These are phyloP conservation scores for Oscheius onirici DNA, from an alignment of 2,888 invertebrate genomes.

Conservation along the genomic window DNA sequence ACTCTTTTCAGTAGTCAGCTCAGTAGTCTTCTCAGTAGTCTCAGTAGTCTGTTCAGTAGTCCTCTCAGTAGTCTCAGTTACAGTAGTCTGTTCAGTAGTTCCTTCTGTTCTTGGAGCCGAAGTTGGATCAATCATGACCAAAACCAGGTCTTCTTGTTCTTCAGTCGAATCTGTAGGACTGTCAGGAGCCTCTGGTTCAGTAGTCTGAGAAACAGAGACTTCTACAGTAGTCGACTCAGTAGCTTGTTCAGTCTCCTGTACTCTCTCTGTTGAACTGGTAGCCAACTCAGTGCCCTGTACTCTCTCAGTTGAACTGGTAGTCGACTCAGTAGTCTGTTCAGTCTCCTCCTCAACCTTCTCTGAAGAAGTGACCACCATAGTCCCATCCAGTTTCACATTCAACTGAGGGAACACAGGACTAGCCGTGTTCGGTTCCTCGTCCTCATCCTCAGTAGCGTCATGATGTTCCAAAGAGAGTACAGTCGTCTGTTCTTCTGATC, in stretches of 20 bases:
- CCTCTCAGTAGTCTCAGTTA: neutral
- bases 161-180: too few species aligned
- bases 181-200: too few species aligned
- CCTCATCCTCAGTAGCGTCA: neutral
- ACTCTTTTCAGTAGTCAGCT: neutral
- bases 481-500: constrained; percentile 6
- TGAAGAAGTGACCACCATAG: neutral
- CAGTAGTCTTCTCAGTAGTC: neutral
- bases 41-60: constrained; percentile 1
- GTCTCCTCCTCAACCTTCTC: neutral
- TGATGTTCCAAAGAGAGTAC: constrained; percentile 5
- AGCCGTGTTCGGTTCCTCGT: neutral
- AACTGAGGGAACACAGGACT: constrained; percentile 3
- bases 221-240: constrained; percentile 2
- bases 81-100: too few species aligned
- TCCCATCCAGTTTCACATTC: neutral
- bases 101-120: too few species aligned
- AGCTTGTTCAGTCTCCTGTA: neutral
- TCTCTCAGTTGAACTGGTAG: too few species aligned
- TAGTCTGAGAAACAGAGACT: too few species aligned
- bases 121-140: too few species aligned
- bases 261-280: neutral
- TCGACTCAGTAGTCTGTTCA: neutral
- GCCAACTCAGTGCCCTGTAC: neutral
- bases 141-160: too few species aligned